These are phyloP conservation scores for Lasioglossum malachurum DNA, from an alignment of 2,888 invertebrate genomes.

Conservation along the genomic window DNA sequence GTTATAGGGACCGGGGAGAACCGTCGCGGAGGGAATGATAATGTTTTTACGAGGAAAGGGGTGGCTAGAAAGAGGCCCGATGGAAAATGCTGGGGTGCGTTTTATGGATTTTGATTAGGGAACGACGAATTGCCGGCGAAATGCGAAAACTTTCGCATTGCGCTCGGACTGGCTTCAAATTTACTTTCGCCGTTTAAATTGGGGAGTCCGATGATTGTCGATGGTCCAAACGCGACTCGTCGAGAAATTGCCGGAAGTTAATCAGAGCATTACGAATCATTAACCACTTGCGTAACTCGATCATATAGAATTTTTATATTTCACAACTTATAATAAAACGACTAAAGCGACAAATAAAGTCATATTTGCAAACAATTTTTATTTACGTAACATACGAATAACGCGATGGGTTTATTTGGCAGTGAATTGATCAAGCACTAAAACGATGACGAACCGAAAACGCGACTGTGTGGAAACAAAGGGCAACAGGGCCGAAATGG, in stretches of 20 bases:
- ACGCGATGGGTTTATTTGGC: background rate
- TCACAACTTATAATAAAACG: too few species aligned
- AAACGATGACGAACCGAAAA: background rate
- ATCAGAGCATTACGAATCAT: background rate
- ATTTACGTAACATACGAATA: background rate
- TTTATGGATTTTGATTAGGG: conserved; percentile 33
- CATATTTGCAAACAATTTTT: background rate
- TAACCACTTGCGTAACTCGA: too few species aligned
- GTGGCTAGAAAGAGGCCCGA: background rate
- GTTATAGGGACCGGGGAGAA: background rate
- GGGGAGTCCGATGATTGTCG: background rate
- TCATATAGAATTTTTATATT: too few species aligned
- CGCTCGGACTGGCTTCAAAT: background rate
- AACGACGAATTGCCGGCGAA: background rate
- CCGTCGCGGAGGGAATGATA: conserved; percentile 28
- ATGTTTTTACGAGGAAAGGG: conserved; percentile 36
- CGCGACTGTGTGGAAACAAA: background rate
- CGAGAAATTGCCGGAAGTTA: background rate
- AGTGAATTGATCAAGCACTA: background rate
- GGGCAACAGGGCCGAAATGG: background rate
- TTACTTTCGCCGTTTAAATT: background rate
- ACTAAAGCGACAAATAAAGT: too few species aligned
- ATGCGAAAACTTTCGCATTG: conserved; percentile 9
- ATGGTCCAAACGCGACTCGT: background rate
- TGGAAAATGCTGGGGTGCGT: conserved; percentile 5